Evolutionary conservation across 2,797 vertebrate genomes (phyloP).

Genomic region (Jordanella pulchra): DNA sequence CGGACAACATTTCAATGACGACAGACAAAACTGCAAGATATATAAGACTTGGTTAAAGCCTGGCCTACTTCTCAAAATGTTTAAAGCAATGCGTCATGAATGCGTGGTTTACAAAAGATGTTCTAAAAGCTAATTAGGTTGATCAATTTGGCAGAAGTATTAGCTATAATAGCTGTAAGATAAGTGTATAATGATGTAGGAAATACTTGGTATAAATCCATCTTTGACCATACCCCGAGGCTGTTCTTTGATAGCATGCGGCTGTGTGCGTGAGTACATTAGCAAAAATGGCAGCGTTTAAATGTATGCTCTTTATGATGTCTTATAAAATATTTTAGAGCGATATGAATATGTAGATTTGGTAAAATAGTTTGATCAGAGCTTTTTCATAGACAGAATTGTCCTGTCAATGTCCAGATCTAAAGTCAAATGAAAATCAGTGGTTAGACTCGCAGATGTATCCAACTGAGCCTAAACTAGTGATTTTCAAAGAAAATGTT

Average conservation of each 20-base stretch:
- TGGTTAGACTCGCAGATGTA: no score
- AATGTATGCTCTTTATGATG: slow-evolving; percentile 14
- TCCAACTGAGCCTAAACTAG: no score
- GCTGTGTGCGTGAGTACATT: slow-evolving; percentile 13
- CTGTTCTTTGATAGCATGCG: slow-evolving; percentile 11
- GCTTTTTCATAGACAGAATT: no score
- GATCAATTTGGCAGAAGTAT: slow-evolving; percentile 78
- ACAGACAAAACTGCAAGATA: slow-evolving; percentile 65
- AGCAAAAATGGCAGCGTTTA: slow-evolving; percentile 20
- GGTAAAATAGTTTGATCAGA: no score
- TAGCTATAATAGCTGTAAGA: slow-evolving; percentile 80
- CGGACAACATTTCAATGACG: slow-evolving; percentile 62
- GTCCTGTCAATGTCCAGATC: no score
- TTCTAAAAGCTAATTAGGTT: slow-evolving; percentile 78
- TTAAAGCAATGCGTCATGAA: slow-evolving; percentile 65
- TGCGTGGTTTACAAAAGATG: slow-evolving; percentile 68
- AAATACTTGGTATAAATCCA: slow-evolving; percentile 71
- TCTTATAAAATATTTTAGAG: no score
- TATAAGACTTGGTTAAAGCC: slow-evolving; percentile 72
- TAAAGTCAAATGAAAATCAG: no score
- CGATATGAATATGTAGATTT: no score
- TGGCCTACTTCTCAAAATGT: slow-evolving; percentile 47
- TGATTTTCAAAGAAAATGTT: no score
- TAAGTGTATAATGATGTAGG: slow-evolving; percentile 74
- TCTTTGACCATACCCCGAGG: slow-evolving; percentile 68